phyloP scores from a whole-genome alignment of 2,888 invertebrate genomes.

The Drosophila yooni region DNA sequence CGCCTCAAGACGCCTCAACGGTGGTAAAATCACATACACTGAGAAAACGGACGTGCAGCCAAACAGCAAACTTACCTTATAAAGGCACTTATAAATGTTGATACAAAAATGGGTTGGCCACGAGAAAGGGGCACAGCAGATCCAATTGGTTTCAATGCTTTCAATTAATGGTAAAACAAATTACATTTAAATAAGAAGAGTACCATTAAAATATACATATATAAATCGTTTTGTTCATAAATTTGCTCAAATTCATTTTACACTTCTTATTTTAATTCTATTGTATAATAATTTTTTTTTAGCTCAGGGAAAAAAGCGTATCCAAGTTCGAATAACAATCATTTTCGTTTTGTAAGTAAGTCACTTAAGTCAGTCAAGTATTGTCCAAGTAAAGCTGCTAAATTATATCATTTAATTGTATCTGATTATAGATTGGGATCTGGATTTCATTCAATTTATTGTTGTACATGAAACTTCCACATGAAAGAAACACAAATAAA shows the following conservation, averaged over 20 bases:
- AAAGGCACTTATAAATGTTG: not conserved
- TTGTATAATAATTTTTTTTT: not conserved
- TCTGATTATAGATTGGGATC: not conserved
- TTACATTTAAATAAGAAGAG: not conserved
- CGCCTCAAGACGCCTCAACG: constrained; percentile 27
- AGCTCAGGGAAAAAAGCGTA: not conserved
- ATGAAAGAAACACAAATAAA: not conserved
- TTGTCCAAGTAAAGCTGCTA: not conserved
- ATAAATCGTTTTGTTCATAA: not conserved
- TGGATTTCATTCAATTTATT: not conserved
- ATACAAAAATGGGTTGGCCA: not conserved
- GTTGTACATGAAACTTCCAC: not conserved
- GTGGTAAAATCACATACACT: constrained; percentile 21
- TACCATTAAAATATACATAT: too few species aligned
- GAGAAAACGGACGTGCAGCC: not conserved
- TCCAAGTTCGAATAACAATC: not conserved
- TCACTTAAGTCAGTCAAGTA: not conserved
- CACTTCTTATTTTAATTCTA: not conserved
- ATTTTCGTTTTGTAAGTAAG: not conserved
- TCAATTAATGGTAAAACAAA: not conserved
- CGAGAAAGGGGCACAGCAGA: too few species aligned
- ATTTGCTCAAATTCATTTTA: not conserved
- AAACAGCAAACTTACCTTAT: not conserved
- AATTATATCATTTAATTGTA: not conserved
- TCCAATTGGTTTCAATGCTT: too few species aligned